Conservation (phyloP, 2,888 invertebrate genomes). For the Thymelicus lineola region DNA sequence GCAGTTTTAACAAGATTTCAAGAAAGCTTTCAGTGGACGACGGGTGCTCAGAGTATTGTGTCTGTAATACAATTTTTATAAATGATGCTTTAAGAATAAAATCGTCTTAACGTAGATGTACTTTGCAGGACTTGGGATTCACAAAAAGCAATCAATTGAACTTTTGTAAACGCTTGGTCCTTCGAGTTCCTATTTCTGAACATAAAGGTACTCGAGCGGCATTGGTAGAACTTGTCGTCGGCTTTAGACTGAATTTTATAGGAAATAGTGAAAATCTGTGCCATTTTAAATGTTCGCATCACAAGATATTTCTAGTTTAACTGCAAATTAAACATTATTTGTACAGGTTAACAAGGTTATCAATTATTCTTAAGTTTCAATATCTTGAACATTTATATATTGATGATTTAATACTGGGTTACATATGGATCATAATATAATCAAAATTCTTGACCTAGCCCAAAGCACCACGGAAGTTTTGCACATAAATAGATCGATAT, state of each 20-base stretch:
- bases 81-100: constrained; percentile 23
- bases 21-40: constrained; percentile 43
- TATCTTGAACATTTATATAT: no score
- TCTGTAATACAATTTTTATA: constrained; percentile 32
- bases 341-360: background rate
- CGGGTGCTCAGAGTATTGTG: constrained; percentile 26
- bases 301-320: background rate
- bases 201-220: background rate
- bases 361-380: no score
- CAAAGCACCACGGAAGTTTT: no score
- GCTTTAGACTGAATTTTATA: background rate
- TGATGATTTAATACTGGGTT: no score
- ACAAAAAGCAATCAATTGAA: constrained; percentile 6
- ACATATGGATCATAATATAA: no score
- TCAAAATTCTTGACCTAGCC: no score
- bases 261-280: background rate
- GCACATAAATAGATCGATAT: no score
- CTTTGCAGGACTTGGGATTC: background rate
- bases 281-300: background rate
- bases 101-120: constrained; percentile 15
- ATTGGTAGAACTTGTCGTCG: background rate
- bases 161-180: constrained; percentile 1
- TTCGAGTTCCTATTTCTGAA: background rate
- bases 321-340: no score
- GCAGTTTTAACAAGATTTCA: constrained; percentile 47